Base-by-base conservation (phyloP, 2,797 vertebrate species). In the Enteromius fasciolatus region DNA sequence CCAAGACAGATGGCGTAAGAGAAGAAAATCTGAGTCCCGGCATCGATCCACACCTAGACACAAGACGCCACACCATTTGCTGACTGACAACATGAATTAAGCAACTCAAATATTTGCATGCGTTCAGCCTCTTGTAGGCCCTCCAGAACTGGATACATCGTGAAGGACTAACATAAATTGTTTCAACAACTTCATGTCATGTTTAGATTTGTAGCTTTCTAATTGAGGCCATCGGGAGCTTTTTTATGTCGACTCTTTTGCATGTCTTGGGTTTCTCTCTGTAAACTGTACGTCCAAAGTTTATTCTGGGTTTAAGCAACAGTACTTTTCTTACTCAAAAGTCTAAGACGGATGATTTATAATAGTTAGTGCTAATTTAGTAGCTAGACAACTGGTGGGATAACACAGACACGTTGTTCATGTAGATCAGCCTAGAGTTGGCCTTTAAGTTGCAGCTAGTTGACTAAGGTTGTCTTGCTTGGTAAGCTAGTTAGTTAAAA, bases 11-110 rank as follows among this genome's bases (percentile, higher is more conserved):
- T 99, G 92, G 98, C 97, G 48, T 99, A 99, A 87, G 98, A 99
- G 90, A 99, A 99, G 95, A 99, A 99, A 90, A 99, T 99, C 92
- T 99, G 98, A 36, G 98, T 99, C 89, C 98, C 98, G 0, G 98
- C 98, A 41, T 99, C 98, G 50, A 99, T 99, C 98, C 98, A 99
- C 36, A 99, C 98, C 98, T 99, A 84, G 81, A 39, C 20, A 84
- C 36, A 81, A 64, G 28, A 70, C 64, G 28, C 36, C 81, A 73
- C 46, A 52, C 18, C 2, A 39, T 66, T 80, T 39, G 33, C 33
- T 84, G 68, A 79, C 48, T 80, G 70, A 80, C 28, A 73, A 25
- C 36, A 48, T 33, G 39, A 75, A 76, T 48, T 36, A 46, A 48
- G 8, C 64, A 36, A 69, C 18, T 25, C 39, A 69, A 82, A 82